Percentiles rank a stretch among this genome's conserved stretches.
phyloP scores from a whole-genome alignment of 2,797 vertebrate species.

The Leucoraja ocellata region DNA sequence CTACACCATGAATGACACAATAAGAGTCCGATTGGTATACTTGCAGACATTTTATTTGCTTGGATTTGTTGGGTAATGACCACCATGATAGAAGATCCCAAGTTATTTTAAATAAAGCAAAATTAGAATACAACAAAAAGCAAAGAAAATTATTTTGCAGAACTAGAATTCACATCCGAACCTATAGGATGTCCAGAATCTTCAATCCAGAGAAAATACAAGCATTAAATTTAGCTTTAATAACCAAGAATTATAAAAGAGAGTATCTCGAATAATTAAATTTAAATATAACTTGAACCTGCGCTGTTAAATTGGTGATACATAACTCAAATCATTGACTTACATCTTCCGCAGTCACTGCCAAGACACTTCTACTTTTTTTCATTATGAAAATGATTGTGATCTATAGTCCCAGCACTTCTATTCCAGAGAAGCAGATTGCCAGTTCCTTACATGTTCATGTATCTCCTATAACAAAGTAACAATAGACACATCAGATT shows the following conservation, averaged over 20 bases:
- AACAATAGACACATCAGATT: constrained; percentile 21
- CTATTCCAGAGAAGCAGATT: neutral
- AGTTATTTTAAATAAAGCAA: neutral
- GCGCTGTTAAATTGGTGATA: neutral
- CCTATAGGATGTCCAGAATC: neutral
- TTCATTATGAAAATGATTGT: constrained; percentile 66
- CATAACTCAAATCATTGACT: constrained; percentile 46
- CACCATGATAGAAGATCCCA: neutral
- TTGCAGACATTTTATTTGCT: neutral
- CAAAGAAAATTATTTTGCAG: neutral
- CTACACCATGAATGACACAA: neutral
- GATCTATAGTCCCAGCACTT: neutral
- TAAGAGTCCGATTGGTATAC: neutral
- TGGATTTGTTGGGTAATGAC: neutral
- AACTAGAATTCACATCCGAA: neutral
- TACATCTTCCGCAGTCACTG: constrained; percentile 76
- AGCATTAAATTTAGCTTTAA: neutral
- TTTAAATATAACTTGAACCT: neutral
- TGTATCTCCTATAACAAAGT: constrained; percentile 1
- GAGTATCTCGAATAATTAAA: neutral
- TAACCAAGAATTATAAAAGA: neutral
- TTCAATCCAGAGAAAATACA: neutral
- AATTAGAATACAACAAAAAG: neutral
- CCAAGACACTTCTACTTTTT: constrained; percentile 86
- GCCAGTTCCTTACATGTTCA: constrained; percentile 15